These are phyloP conservation scores for Adelges cooleyi DNA, from an alignment of 1,140 invertebrate genomes.

Conservation along the genomic window DNA sequence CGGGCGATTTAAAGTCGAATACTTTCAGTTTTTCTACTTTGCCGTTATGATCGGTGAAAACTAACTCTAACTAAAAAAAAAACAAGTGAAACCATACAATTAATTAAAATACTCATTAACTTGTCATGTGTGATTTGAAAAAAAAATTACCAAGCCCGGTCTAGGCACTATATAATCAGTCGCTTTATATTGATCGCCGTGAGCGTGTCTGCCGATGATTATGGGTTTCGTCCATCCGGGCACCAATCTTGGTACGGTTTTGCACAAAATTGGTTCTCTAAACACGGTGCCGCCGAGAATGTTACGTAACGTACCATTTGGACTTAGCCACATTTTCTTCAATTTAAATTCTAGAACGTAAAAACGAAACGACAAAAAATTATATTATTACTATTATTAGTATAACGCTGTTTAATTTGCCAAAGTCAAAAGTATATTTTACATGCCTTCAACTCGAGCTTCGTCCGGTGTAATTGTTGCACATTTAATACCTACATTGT, in stretches of 20 bases:
- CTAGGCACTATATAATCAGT: conserved; percentile 63
- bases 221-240: conserved; percentile 73
- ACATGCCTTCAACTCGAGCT: conserved; percentile 65
- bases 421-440: neutral
- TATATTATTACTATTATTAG: neutral
- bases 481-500: conserved; percentile 87
- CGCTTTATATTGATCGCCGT: conserved; percentile 85
- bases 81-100: too few relatives aligned
- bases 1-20: conserved; percentile 47
- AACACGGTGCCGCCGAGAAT: conserved; percentile 85
- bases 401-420: neutral
- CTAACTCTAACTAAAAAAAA: conserved; percentile 48
- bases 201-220: conserved; percentile 77
- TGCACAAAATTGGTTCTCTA: conserved; percentile 78
- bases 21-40: conserved; percentile 39
- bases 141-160: conserved; percentile 49
- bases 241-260: conserved; percentile 75
- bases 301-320: conserved; percentile 84
- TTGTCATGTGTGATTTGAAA: neutral
- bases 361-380: neutral
- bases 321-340: conserved; percentile 87
- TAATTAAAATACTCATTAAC: conserved; percentile 1
- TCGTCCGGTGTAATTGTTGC: conserved; percentile 87
- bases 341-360: conserved; percentile 78
- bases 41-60: conserved; percentile 51